These are phyloP conservation scores for Pangasius larnaudii DNA, from an alignment of 2,797 vertebrate species.

Conservation along the genomic window DNA sequence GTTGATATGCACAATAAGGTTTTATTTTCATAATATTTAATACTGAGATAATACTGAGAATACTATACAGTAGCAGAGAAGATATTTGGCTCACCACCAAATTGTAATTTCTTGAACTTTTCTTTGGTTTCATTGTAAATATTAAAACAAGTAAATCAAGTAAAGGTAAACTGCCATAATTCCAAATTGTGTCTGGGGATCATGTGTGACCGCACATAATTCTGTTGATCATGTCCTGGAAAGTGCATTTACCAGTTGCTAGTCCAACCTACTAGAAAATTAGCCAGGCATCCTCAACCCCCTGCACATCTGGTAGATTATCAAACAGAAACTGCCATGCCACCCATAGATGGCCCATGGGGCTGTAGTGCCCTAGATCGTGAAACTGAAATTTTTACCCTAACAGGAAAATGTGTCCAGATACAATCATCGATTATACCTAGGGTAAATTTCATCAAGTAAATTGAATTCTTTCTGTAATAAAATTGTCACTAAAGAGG, in stretches of 20 bases:
- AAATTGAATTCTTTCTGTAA: not conserved
- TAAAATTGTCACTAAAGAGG: constrained; percentile 1
- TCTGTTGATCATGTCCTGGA: not conserved
- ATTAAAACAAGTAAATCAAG: not conserved
- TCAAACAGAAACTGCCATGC: not conserved
- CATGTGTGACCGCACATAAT: not conserved
- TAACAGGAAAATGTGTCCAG: not conserved
- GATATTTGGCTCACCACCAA: not conserved
- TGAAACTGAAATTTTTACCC: not conserved
- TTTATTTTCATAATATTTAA: not conserved
- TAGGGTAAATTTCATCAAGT: not conserved
- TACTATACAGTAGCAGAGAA: not conserved
- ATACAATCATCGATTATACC: not conserved
- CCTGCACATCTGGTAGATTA: not conserved
- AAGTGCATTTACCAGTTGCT: not conserved
- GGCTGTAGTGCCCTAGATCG: not conserved
- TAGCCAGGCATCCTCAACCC: not conserved
- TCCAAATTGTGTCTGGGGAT: not conserved
- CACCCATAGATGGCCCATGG: not conserved
- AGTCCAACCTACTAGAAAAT: not conserved
- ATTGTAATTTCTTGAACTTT: not conserved
- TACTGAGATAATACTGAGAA: not conserved
- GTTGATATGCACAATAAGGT: not conserved
- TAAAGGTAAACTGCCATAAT: not conserved
- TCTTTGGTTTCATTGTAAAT: not conserved